Conservation (phyloP, 2,113 vertebrate genomes). For the Heptranchias perlo region DNA sequence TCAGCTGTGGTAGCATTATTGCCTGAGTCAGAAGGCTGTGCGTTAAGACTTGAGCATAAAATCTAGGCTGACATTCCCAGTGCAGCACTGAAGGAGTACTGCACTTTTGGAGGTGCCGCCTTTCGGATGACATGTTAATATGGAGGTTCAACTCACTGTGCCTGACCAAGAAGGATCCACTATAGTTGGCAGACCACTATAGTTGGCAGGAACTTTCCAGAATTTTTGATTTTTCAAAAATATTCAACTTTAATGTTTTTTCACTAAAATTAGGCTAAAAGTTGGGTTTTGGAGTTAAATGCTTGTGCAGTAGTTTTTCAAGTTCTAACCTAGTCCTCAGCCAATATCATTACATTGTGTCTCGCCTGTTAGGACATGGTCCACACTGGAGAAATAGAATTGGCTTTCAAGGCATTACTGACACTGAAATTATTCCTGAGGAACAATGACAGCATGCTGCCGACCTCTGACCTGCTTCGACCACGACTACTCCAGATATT, state of each 20-base stretch:
- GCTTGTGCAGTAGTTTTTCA: neutral
- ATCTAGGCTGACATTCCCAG: no score
- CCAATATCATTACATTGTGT: constrained; percentile 37
- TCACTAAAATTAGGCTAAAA: neutral
- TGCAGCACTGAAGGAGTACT: no score
- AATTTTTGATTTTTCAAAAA: no score
- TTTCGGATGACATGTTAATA: no score
- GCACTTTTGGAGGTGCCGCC: no score
- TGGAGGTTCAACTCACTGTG: neutral
- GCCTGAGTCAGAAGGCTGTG: no score
- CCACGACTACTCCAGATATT: constrained; percentile 72
- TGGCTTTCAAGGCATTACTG: constrained; percentile 60
- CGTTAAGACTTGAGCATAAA: no score
- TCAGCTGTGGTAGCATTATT: no score
- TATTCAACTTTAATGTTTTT: neutral
- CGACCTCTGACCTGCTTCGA: constrained; percentile 62
- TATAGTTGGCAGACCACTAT: no score
- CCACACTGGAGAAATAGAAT: constrained; percentile 57
- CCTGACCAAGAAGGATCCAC: neutral
- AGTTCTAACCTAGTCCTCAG: neutral
- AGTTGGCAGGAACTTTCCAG: no score
- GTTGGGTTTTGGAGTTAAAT: neutral
- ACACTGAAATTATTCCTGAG: constrained; percentile 62
- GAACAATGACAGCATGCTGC: constrained; percentile 50
- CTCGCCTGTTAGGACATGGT: constrained; percentile 65